Evolutionary conservation across 2,113 vertebrate species (phyloP).

Genomic region (Peromyscus californicus): DNA sequence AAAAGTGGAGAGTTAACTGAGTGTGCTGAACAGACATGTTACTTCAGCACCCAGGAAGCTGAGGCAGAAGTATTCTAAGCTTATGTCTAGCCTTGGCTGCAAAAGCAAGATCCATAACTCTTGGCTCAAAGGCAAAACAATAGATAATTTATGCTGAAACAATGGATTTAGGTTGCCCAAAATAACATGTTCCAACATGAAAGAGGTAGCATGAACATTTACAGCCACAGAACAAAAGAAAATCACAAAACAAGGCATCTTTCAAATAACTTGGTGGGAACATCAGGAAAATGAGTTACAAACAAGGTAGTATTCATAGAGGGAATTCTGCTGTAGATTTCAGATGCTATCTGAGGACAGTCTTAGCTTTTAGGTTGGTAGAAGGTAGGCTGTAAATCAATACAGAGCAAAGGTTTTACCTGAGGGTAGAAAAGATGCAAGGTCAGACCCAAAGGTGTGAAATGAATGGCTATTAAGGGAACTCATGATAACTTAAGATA

Average conservation of each 20-base stretch:
- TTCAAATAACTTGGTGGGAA: neutral
- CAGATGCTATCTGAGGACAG: neutral
- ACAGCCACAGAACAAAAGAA: neutral
- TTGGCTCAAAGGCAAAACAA: neutral
- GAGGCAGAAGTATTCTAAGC: neutral
- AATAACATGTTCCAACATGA: neutral
- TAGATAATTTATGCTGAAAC: neutral
- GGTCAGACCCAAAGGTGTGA: neutral
- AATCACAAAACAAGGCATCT: neutral
- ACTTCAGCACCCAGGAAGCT: neutral
- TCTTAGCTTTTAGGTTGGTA: neutral
- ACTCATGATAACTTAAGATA: neutral
- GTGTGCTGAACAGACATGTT: neutral
- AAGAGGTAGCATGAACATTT: neutral
- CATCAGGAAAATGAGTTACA: neutral
- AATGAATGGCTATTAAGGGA: too few relatives aligned
- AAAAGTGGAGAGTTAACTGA: neutral
- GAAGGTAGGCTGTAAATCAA: neutral
- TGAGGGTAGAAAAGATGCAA: neutral
- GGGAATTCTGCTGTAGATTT: neutral
- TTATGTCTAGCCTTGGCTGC: neutral
- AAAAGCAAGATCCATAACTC: neutral
- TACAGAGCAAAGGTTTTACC: neutral
- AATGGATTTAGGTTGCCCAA: neutral
- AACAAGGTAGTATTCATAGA: neutral